Base-by-base conservation (phyloP, 1,140 invertebrate genomes). In the Bombus turneri region DNA sequence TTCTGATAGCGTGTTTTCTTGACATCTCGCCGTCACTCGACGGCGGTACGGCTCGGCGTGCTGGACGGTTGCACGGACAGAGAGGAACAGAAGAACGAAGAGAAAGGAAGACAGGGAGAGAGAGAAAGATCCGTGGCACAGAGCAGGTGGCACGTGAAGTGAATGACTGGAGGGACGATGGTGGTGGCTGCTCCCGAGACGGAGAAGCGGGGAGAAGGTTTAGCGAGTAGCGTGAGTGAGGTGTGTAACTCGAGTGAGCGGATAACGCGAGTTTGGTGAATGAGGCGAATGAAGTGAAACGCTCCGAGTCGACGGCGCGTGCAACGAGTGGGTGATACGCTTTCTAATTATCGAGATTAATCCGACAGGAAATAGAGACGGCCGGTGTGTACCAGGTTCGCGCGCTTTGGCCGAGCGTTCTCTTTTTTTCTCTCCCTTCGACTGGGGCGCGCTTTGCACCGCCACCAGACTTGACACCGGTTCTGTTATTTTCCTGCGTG, bases 321-420 rank as follows among this genome's bases (percentile, higher is more conserved):
- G 92, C 85, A 93, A 93, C 89, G 91, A 92, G 90, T 93, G 90
- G 88, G 92, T 91, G 91, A 93, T 93, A 92, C 90, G 90, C 89
- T 92, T 92, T 92, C 92, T 93, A 93, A 93, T 93, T 91, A 93
- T 93, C 89, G 90, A 87, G 89, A 93, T 93, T 93, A 90, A 90
- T 90, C 87, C 88, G 69, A 88, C 83, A 74, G 86, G 83, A 88
- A 87, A 88, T 81, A 78, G 81, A 88, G 82, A 77, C 83, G 59
- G 86, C 64, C 83, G 76, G 28, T 5, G 59, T 59, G 57, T n/a
- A 13, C 72, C 53, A 34, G 28, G 53, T 31, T 62, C 80, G 66
- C 18, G 41, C 34, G 57, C 53, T 66, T 41, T 76, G 43, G n/a
- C 37, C 31, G 15, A 18, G 22, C 10, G 8, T 28, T 72, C 66